Evolutionary conservation across 2,113 vertebrate species (phyloP), one percentile per base, ranked within the genome.

Genomic region (Austrofundulus limnaeus): DNA sequence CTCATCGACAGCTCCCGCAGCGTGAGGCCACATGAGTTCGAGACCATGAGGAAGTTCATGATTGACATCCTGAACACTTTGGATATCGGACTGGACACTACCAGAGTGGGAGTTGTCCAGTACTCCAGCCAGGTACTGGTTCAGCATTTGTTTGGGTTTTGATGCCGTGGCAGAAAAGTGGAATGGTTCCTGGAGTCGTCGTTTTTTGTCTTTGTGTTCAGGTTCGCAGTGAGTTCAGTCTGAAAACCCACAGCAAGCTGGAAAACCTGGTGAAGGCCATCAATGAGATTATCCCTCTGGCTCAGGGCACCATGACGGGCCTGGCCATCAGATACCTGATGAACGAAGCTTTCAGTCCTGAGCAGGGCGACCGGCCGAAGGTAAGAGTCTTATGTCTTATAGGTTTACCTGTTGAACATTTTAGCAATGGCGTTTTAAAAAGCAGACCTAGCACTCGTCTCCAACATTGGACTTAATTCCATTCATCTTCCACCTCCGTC

Each of bases 1-100:
- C 94, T 99, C 75, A 97, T 99, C 2, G 97, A 99, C 89, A 94
- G 97, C 88, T 99, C 97, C 13, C 94, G 97, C 75, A 99, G 97
- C 7, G 96, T 99, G 38, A 92, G 96, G 11, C 94, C 96, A 0
- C 95, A 94, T 0, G 97, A 99, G 88, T 99, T 99, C 0, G 96
- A 99, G 91, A 97, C 92, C 31, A 95, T 99, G 97, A 90, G 95
- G 76, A 94, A 92, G 57, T 98, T 99, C 86, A 94, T 99, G 88
- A 94, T 95, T 1, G 94, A 98, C 86, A 96, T 99, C 68, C 92
- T 99, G 1, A 21, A 91, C 67, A 94, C 89, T 42, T 66, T 99
- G 85, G 94, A 98, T 1, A 87, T 99, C 60, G 95, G 97, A 1
- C 88, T 81, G 48, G 92, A 94, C 0, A 75, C 92, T 78, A 96